Evolutionary conservation across 2,113 vertebrate genomes (phyloP).

Genomic region (Silurus meridionalis): DNA sequence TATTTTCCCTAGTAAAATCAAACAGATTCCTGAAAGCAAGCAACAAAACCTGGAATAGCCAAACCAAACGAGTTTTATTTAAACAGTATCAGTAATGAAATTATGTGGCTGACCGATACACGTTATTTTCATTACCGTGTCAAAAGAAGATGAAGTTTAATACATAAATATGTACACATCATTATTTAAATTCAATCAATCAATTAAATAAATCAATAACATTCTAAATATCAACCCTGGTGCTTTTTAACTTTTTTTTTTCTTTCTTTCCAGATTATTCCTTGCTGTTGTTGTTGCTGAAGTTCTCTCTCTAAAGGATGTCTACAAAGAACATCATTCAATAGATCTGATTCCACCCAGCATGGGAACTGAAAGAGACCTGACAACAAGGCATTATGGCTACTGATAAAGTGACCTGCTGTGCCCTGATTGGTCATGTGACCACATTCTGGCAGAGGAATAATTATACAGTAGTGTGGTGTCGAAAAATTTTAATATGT

Average conservation of each 20-base stretch:
- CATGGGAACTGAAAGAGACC: neutral
- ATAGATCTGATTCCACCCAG: neutral
- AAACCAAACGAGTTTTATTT: neutral
- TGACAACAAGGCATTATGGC: neutral
- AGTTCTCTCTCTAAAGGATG: constrained; percentile 24
- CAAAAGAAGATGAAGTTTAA: too few relatives aligned
- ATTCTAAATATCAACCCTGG: neutral
- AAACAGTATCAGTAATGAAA: neutral
- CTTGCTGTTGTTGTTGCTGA: neutral
- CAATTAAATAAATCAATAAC: too few relatives aligned
- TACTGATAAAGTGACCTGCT: constrained; percentile 5
- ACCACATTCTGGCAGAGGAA: neutral
- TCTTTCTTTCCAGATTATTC: neutral
- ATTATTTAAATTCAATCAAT: too few relatives aligned
- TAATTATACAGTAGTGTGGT: constrained; percentile 9
- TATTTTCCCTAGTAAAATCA: neutral
- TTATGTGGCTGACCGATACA: neutral
- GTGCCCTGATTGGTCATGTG: constrained; percentile 6
- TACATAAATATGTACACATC: too few relatives aligned
- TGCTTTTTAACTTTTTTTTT: neutral
- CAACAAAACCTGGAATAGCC: neutral
- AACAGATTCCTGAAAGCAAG: neutral
- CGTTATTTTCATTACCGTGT: neutral
- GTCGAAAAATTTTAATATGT: neutral
- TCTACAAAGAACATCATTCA: constrained; percentile 19